Conservation (phyloP, 2,797 vertebrate genomes). For the Oreonectes daqikongensis region DNA sequence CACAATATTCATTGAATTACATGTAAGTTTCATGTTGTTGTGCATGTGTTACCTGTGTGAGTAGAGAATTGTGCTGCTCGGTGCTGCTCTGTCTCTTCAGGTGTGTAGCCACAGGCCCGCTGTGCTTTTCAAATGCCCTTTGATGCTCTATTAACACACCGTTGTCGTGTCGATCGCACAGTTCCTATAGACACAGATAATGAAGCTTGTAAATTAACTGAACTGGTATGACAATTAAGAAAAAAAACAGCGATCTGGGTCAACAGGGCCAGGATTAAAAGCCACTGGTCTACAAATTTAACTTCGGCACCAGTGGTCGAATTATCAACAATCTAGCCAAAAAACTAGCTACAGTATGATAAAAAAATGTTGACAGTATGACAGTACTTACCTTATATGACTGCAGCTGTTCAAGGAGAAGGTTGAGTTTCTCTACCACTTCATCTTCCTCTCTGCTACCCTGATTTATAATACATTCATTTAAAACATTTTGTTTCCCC, state of each 20-base stretch:
- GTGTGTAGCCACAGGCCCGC: constrained; percentile 69
- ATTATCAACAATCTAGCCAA: too few species aligned
- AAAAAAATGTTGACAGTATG: too few species aligned
- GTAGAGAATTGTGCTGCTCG: constrained; percentile 93
- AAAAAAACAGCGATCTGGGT: too few species aligned
- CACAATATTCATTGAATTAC: too few species aligned
- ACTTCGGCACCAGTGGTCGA: neutral
- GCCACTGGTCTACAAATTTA: neutral
- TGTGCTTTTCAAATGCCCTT: constrained; percentile 90
- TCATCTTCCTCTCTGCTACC: constrained; percentile 94
- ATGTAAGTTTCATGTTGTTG: neutral
- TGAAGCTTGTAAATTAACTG: neutral
- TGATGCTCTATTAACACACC: constrained; percentile 94
- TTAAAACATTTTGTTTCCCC: neutral
- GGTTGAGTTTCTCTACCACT: constrained; percentile 95
- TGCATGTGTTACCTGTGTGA: constrained; percentile 84
- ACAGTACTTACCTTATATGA: constrained; percentile 97
- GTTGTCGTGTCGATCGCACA: constrained; percentile 96
- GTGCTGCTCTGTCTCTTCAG: constrained; percentile 83
- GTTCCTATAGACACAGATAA: constrained; percentile 76
- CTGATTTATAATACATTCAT: constrained; percentile 67
- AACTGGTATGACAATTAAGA: too few species aligned
- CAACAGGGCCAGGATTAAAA: too few species aligned
- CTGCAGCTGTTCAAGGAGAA: constrained; percentile 95
- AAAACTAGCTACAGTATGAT: too few species aligned